Percentiles rank a stretch among this genome's conserved stretches.
These are phyloP conservation scores for Synanthedon formicaeformis DNA, from an alignment of 2,888 invertebrate species.

Conservation along the genomic window DNA sequence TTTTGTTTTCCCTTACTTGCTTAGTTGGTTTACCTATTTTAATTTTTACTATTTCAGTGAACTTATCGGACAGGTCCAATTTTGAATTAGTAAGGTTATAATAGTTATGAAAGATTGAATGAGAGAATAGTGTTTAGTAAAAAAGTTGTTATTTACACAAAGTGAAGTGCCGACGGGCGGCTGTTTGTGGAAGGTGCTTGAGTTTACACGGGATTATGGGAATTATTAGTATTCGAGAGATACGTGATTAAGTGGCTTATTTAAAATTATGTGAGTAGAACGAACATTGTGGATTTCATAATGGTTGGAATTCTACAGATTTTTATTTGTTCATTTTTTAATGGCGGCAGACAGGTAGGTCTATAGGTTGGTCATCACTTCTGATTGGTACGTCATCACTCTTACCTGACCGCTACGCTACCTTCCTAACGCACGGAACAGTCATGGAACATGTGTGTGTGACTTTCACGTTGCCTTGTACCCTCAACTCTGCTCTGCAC, in stretches of 20 bases:
- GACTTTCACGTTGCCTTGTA: no score
- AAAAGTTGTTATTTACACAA: conserved; percentile 14
- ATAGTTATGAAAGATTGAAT: background rate
- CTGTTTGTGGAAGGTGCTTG: conserved; percentile 2
- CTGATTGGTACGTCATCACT: no score
- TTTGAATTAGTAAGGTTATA: background rate
- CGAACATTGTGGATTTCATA: background rate
- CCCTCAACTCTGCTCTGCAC: no score
- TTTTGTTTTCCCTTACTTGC: no score
- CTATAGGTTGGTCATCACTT: no score
- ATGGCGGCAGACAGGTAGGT: no score
- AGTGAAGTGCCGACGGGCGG: conserved; percentile 9
- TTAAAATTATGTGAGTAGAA: background rate
- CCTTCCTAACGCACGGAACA: no score
- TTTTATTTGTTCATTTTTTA: background rate
- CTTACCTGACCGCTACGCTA: no score
- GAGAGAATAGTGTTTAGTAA: conserved; percentile 1
- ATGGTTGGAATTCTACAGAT: background rate
- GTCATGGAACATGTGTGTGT: no score
- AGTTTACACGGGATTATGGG: conserved; percentile 13
- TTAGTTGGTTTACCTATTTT: no score
- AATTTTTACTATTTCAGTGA: no score
- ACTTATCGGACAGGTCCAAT: background rate
- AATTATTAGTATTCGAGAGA: conserved; percentile 1
- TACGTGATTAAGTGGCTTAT: background rate